Evolutionary conservation across 2,113 vertebrate species (phyloP).

Genomic region (Bos indicus): DNA sequence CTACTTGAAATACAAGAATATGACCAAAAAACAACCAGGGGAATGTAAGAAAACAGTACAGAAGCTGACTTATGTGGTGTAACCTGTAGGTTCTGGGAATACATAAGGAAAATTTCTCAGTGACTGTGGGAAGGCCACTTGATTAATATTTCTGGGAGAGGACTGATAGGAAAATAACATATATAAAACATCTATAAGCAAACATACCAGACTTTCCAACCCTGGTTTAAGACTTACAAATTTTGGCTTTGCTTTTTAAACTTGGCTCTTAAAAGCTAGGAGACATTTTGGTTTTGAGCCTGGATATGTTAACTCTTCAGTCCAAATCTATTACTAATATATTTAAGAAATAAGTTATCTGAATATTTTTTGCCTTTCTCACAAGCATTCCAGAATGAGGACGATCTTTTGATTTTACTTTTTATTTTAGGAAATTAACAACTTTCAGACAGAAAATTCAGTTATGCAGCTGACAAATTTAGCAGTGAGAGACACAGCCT

Average conservation of each 20-base stretch:
- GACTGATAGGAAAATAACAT: neutral
- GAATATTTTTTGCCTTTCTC: neutral
- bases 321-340: neutral
- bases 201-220: neutral
- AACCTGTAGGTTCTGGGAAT: neutral
- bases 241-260: neutral
- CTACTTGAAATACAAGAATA: neutral
- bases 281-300: slow-evolving; percentile 15
- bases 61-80: neutral
- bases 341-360: neutral
- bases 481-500: neutral
- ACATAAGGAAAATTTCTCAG: neutral
- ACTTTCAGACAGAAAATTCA: slow-evolving; percentile 12
- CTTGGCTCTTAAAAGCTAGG: neutral
- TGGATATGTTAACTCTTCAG: neutral
- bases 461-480: neutral
- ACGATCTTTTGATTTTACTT: slow-evolving; percentile 1
- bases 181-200: neutral
- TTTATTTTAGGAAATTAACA: slow-evolving; percentile 27
- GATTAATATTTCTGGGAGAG: neutral
- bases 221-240: neutral
- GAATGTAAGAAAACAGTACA: neutral
- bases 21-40: neutral
- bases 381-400: neutral
- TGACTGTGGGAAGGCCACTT: neutral